phyloP scores from a whole-genome alignment of 2,888 invertebrate species.

The Torymus tubicola region DNA sequence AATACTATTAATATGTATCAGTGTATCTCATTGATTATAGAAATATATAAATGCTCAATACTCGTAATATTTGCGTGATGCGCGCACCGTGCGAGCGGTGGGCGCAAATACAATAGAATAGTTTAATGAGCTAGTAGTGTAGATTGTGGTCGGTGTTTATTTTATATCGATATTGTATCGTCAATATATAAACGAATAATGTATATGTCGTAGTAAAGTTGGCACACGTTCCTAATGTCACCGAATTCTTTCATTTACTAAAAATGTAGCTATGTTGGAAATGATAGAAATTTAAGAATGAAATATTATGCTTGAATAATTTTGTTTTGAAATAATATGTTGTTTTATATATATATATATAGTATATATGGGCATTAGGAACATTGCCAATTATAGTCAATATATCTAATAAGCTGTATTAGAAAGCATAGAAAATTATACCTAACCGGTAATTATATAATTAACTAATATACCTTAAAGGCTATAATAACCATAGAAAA shows the following conservation, averaged over 20 bases:
- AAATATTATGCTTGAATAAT: no score
- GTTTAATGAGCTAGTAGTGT: conserved; percentile 73
- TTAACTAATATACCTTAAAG: conserved; percentile 73
- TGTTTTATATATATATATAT: no score
- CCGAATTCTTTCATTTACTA: background rate
- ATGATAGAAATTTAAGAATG: no score
- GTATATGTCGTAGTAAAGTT: conserved; percentile 73
- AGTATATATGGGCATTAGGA: conserved; percentile 52
- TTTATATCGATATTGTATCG: conserved; percentile 73
- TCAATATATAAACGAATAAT: conserved; percentile 67
- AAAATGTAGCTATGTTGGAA: no score
- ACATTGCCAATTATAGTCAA: conserved; percentile 70
- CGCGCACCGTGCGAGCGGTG: conserved; percentile 71
- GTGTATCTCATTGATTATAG: conserved; percentile 74
- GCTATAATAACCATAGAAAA: conserved; percentile 73
- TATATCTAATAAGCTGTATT: conserved; percentile 74
- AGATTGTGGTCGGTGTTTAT: conserved; percentile 76
- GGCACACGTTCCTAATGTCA: conserved; percentile 62
- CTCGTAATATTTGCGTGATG: conserved; percentile 70
- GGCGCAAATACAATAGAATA: conserved; percentile 70
- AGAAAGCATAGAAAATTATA: conserved; percentile 72
- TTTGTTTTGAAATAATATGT: no score
- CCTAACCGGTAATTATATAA: conserved; percentile 70
- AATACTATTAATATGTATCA: conserved; percentile 75
- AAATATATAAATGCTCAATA: conserved; percentile 71